Conservation (phyloP, 2,797 vertebrate species). For the Amazona ochrocephala region DNA sequence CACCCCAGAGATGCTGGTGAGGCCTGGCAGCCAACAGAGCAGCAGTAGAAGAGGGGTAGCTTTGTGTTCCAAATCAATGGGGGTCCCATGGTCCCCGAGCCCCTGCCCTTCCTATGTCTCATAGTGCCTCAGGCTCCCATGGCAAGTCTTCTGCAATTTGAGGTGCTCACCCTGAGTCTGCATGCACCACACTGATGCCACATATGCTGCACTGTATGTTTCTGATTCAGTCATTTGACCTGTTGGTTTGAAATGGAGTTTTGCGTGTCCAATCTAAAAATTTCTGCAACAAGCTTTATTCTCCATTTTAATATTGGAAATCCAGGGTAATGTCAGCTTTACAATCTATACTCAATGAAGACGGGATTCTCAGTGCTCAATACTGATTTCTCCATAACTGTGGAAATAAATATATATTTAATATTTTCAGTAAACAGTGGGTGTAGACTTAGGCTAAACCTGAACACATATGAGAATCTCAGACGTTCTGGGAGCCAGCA, state of each 20-base stretch:
- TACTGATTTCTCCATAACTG: neutral
- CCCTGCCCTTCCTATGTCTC: neutral
- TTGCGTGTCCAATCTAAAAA: neutral
- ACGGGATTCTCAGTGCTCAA: neutral
- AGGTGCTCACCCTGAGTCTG: neutral
- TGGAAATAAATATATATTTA: neutral
- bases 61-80: rapidly evolving
- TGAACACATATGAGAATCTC: neutral
- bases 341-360: neutral
- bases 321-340: neutral
- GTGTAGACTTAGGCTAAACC: neutral
- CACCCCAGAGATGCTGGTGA: neutral
- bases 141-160: neutral
- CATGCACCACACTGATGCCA: neutral
- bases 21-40: neutral
- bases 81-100: rapidly evolving
- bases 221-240: neutral
- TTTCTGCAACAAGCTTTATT: neutral
- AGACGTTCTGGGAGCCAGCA: neutral
- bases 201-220: neutral
- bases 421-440: neutral
- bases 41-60: neutral
- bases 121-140: rapidly evolving
- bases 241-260: neutral
- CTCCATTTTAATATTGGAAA: neutral